Evolutionary conservation across 2,113 vertebrate species (phyloP).

Genomic region (Rutilus rutilus): DNA sequence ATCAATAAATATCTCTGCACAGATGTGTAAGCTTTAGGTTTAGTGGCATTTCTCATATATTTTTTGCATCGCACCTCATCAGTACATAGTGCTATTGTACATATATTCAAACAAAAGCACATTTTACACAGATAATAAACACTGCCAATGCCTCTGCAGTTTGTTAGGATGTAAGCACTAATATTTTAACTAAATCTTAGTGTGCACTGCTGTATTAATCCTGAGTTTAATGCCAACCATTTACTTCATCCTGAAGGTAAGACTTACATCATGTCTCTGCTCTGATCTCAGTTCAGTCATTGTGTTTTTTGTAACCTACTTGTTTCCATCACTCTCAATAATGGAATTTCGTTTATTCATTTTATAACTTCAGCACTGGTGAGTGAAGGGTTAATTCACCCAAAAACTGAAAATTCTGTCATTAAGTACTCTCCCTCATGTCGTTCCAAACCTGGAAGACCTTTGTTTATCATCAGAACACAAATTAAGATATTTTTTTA

Average conservation of each 20-base stretch:
- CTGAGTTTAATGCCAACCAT: conserved; percentile 33
- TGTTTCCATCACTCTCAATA: conserved; percentile 71
- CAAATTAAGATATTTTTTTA: no score
- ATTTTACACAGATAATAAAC: background rate
- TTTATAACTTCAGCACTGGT: no score
- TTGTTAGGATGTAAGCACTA: conserved; percentile 66
- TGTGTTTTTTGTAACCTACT: conserved; percentile 59
- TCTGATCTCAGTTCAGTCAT: conserved; percentile 36
- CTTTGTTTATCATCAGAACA: no score
- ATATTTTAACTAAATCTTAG: background rate
- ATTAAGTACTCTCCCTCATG: no score
- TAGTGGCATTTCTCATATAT: background rate
- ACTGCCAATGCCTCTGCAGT: conserved; percentile 47
- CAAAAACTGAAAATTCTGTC: no score
- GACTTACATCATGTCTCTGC: conserved; percentile 41
- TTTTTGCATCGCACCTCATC: background rate
- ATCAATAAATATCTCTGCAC: background rate
- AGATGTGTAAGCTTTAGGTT: background rate
- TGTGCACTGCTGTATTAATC: conserved; percentile 33
- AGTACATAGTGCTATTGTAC: no score
- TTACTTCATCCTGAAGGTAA: conserved; percentile 47
- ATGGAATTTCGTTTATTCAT: background rate
- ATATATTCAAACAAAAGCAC: no score
- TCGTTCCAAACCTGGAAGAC: no score
- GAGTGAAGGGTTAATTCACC: no score